Evolutionary conservation across 2,797 vertebrate genomes (phyloP).

Genomic region (Parotocinclus haroldoi): DNA sequence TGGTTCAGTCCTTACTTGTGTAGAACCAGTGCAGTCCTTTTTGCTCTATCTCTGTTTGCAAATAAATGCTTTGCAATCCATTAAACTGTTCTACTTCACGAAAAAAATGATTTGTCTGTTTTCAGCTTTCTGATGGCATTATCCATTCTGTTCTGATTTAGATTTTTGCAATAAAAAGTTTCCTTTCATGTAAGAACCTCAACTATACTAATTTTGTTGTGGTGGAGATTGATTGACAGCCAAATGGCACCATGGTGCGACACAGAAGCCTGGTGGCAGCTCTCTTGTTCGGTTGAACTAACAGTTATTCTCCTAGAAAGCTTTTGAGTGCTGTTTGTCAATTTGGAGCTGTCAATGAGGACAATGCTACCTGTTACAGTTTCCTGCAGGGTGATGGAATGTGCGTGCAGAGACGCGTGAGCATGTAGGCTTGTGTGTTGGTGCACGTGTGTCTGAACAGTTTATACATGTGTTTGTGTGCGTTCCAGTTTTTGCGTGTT

Average conservation of each 20-base stretch:
- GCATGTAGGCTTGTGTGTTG: slow-evolving; percentile 4
- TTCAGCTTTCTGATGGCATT: slow-evolving; percentile 27
- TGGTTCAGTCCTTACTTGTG: slow-evolving; percentile 1
- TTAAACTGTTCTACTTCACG: neutral
- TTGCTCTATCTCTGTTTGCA: slow-evolving; percentile 5
- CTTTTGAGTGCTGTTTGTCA: slow-evolving; percentile 42
- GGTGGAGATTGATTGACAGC: slow-evolving; percentile 55
- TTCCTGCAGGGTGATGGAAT: slow-evolving; percentile 32
- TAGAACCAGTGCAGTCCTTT: neutral
- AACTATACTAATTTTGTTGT: slow-evolving; percentile 46
- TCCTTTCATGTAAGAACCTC: slow-evolving; percentile 25
- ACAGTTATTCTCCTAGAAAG: slow-evolving; percentile 52
- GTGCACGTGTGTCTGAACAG: neutral
- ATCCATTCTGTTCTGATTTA: slow-evolving; percentile 25
- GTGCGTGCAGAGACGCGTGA: neutral
- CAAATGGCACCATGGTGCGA: slow-evolving; percentile 47
- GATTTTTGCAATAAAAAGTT: slow-evolving; percentile 23
- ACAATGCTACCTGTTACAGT: slow-evolving; percentile 52
- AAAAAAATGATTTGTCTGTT: neutral
- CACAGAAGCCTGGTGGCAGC: slow-evolving; percentile 56
- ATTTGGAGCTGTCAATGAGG: slow-evolving; percentile 50
- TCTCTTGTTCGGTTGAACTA: slow-evolving; percentile 59
- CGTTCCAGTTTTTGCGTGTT: neutral
- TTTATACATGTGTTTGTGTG: neutral
- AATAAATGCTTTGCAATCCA: neutral